Evolutionary conservation across 2,888 invertebrate genomes (phyloP).

Genomic region (Agonopterix heracliana): DNA sequence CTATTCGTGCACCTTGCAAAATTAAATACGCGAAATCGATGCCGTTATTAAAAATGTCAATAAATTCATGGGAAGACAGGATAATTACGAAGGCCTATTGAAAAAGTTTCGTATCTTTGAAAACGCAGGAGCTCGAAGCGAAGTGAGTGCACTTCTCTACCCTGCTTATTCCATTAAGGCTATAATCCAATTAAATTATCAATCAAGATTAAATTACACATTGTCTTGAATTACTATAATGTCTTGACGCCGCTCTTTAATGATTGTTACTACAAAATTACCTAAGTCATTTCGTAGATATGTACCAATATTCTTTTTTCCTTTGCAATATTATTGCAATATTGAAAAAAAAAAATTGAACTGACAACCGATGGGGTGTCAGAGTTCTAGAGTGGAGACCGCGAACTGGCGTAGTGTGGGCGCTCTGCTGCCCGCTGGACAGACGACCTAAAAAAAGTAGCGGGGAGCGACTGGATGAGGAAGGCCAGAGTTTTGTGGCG

Average conservation of each 20-base stretch:
- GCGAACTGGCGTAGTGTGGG: no score
- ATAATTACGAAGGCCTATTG: slow-evolving; percentile 48
- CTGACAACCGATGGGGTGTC: no score
- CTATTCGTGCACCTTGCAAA: slow-evolving; percentile 21
- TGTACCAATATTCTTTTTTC: no score
- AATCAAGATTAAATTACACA: slow-evolving; percentile 39
- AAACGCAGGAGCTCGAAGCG: slow-evolving; percentile 33
- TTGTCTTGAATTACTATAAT: slow-evolving; percentile 40
- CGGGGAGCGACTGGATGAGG: no score
- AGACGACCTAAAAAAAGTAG: no score
- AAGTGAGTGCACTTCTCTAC: slow-evolving; percentile 20
- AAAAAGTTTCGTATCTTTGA: slow-evolving; percentile 36
- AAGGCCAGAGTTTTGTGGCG: no score
- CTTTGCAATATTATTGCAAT: no score
- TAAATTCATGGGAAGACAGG: slow-evolving; percentile 54
- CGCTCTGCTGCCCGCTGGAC: no score
- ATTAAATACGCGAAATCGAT: slow-evolving; percentile 44
- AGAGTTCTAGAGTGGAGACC: no score
- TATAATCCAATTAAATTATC: slow-evolving; percentile 54
- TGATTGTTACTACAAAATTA: no score
- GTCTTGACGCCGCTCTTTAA: slow-evolving; percentile 14
- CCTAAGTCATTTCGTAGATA: slow-evolving; percentile 2
- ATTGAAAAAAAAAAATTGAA: no score
- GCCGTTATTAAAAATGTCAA: slow-evolving; percentile 51
- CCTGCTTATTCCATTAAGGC: slow-evolving; percentile 47